phyloP scores from a whole-genome alignment of 2,888 invertebrate species.

The Helobdella robusta region DNA sequence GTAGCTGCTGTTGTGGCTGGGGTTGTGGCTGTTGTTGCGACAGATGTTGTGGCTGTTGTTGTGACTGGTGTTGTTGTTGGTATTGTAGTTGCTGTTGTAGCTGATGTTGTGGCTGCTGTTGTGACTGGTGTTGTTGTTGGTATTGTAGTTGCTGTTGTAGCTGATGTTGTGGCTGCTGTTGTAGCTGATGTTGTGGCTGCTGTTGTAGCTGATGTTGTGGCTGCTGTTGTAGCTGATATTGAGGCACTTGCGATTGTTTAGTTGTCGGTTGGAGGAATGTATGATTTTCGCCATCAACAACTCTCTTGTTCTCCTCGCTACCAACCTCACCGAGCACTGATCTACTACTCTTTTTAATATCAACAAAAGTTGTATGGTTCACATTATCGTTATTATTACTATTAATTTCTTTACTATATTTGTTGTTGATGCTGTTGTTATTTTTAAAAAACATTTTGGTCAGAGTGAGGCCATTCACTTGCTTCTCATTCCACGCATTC shows the following conservation, averaged over 20 bases:
- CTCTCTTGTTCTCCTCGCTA: not conserved
- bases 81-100: not conserved
- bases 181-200: too few species aligned
- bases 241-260: not conserved
- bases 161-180: too few species aligned
- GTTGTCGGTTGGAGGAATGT: not conserved
- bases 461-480: too few species aligned
- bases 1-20: too few species aligned
- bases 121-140: too few species aligned
- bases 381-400: not conserved
- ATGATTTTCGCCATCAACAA: not conserved
- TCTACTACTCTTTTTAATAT: not conserved
- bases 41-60: conserved; percentile 7
- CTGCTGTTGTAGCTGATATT: too few species aligned
- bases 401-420: not conserved
- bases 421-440: not conserved
- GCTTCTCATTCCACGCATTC: conserved; percentile 2
- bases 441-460: too few species aligned
- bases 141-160: too few species aligned
- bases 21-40: too few species aligned
- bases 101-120: too few species aligned
- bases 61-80: not conserved
- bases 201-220: too few species aligned
- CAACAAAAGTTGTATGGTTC: not conserved
- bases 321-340: too few species aligned